Percentiles rank a stretch among this genome's conserved stretches.
Evolutionary conservation across 1,140 invertebrate genomes (phyloP).

Genomic region (Drosophila ambigua): DNA sequence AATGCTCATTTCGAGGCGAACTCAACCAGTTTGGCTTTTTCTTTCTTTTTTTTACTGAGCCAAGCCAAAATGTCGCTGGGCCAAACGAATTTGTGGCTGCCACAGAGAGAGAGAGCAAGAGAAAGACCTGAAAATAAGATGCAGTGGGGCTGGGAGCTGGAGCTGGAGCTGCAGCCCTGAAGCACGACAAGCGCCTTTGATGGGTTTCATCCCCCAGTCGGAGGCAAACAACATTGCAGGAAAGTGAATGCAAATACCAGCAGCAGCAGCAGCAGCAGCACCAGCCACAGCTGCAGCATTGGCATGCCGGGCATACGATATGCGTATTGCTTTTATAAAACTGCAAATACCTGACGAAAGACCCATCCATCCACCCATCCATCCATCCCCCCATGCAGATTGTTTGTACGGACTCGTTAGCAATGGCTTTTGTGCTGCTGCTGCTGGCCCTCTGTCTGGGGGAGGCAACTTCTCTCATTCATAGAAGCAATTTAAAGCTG

Average conservation of each 20-base stretch:
- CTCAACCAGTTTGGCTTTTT: too few species aligned
- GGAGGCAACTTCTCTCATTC: conserved; percentile 46
- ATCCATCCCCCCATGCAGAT: conserved; percentile 12
- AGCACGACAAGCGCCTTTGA: conserved; percentile 67
- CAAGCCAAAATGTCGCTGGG: conserved; percentile 63
- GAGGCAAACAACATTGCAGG: conserved; percentile 56
- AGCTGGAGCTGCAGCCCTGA: conserved; percentile 16
- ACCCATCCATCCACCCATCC: background rate
- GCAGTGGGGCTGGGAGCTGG: background rate
- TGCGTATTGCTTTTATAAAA: conserved; percentile 78
- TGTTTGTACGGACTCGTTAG: conserved; percentile 57
- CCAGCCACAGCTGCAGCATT: conserved; percentile 22
- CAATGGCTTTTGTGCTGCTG: conserved; percentile 34
- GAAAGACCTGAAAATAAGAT: conserved; percentile 70
- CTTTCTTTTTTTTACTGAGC: conserved; percentile 3
- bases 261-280: too few species aligned
- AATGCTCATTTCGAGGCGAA: conserved; percentile 36
- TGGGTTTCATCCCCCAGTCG: conserved; percentile 44
- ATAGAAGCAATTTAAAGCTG: conserved; percentile 51
- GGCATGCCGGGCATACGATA: conserved; percentile 50
- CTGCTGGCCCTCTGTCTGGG: conserved; percentile 13
- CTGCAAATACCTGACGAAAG: conserved; percentile 57
- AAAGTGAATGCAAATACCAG: conserved; percentile 75
- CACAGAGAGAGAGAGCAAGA: conserved; percentile 13
- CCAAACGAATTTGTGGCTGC: conserved; percentile 25